Base-by-base conservation (phyloP, 2,113 vertebrate genomes). In the Fulica atra region DNA sequence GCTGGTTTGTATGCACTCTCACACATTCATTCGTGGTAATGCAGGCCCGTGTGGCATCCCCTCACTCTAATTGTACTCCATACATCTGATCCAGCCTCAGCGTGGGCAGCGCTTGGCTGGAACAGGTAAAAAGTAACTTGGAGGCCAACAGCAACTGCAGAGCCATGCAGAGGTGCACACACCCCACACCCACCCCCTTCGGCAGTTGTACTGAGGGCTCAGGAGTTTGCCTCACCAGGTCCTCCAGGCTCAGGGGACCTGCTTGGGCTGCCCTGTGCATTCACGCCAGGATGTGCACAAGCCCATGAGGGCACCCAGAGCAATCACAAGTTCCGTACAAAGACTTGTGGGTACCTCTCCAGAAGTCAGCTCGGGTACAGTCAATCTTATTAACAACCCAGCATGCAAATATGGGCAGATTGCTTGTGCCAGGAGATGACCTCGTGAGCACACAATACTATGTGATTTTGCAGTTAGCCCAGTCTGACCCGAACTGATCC, bases 191-290 rank as follows among this genome's bases (percentile, higher is more conserved):
- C 15, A 28, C 26, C 26, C 9, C 6, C 60, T 54, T 73, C 2
- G 0, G 26, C 69, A 33, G 31, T 50, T 63, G 24, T 42, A 8
- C 48, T 56, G 61, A 15, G 5, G 8, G 8, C 57, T 0, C 2
- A 35, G 11, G 48, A 76, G 53, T 7, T 89, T 46, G 17, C 56
- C 76, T 81, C 51, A 31, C 21, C 9, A 19, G 76, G 36, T 81
- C 44, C 15, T 57, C 5, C 25, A 46, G 44, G 33, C 56, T 81
- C 69, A 31, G 42, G 10, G 31, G 56, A 70, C 20, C 74, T 69
- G 20, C 54, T 69, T 51, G 56, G 48, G 16, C 61, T 81, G n/a
- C 44, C 70, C 29, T 31, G 9, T 24, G 29, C 28, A 3, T 73
- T 36, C 35, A n/a, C 3, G 1, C 23, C 26, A 3, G 20, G 60